Conservation (phyloP, 53 echinoderm and acorn worm genomes). For the Paracentrotus lividus region DNA sequence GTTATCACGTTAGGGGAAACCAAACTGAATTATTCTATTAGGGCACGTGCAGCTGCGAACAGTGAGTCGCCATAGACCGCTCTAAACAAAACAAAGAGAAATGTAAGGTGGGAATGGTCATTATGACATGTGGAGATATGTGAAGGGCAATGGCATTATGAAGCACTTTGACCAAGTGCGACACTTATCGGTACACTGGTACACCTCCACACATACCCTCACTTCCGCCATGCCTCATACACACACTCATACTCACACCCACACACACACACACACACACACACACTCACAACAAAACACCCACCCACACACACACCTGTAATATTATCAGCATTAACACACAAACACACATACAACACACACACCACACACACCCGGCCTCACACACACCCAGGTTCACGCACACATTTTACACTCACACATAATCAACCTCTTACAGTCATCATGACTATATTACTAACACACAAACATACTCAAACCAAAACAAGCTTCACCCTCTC, state of each 20-base stretch:
- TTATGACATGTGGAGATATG: conserved; percentile 12
- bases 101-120: conserved; percentile 2
- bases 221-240: neutral
- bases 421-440: too few species aligned
- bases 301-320: too few species aligned
- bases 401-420: too few species aligned
- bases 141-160: neutral
- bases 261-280: neutral
- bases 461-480: too few species aligned
- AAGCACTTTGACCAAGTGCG: neutral
- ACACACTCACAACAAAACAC: neutral
- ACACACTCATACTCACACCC: neutral
- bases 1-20: conserved; percentile 81
- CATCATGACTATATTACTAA: too few species aligned
- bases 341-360: too few species aligned
- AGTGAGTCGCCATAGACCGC: conserved; percentile 27
- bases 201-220: too few species aligned
- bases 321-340: too few species aligned
- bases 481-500: too few species aligned
- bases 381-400: too few species aligned
- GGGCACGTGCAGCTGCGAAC: conserved; percentile 81
- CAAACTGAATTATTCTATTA: conserved; percentile 93
- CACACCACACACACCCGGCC: neutral
- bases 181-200: neutral
- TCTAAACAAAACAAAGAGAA: conserved; percentile 7